Percentiles rank a stretch among this genome's conserved stretches.
These are phyloP conservation scores for Lepus oiostolus DNA, from an alignment of 2,797 vertebrate species.

Conservation along the genomic window DNA sequence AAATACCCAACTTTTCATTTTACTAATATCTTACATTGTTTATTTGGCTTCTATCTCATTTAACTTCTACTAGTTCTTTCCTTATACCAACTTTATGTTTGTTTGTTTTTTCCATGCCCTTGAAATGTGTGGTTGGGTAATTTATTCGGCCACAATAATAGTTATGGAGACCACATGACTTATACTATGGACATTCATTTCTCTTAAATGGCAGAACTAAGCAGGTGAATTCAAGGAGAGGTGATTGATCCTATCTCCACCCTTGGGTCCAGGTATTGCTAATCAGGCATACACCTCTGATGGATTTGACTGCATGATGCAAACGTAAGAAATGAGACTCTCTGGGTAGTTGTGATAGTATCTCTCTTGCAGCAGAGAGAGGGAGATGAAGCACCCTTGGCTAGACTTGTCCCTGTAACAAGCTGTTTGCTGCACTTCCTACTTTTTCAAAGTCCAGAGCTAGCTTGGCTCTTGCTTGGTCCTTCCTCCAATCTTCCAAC, in stretches of 20 bases:
- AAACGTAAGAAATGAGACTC: neutral
- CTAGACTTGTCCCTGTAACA: neutral
- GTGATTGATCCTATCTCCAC: neutral
- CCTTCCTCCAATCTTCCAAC: neutral
- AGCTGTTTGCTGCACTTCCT: neutral
- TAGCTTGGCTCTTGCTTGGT: neutral
- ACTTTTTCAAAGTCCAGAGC: neutral
- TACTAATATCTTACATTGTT: no score
- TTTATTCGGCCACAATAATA: no score
- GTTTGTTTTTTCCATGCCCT: no score
- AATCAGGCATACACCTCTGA: neutral
- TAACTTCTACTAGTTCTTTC: no score
- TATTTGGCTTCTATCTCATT: no score
- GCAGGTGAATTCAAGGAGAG: neutral
- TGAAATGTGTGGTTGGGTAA: no score
- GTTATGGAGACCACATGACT: no score
- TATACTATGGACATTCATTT: no score
- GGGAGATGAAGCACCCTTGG: neutral
- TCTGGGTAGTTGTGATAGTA: neutral
- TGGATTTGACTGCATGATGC: neutral
- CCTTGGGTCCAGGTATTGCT: neutral
- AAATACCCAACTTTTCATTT: no score
- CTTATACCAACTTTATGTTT: no score
- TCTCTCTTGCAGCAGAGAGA: neutral
- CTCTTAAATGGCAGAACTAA: no score